Base-by-base conservation (phyloP, 2,113 vertebrate genomes). In the Salvelinus sp. region DNA sequence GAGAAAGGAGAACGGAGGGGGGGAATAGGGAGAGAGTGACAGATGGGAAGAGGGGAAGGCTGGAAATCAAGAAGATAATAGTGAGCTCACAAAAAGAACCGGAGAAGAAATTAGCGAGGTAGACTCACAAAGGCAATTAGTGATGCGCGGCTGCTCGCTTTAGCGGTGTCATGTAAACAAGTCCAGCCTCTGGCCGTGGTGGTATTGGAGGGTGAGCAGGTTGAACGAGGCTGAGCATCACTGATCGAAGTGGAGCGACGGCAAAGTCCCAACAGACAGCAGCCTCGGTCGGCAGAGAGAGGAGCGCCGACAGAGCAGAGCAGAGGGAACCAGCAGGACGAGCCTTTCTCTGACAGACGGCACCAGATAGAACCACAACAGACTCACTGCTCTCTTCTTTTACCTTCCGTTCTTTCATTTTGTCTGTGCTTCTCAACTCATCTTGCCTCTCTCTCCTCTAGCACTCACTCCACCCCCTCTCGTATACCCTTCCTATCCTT, bases 371-470 rank as follows among this genome's bases (percentile, higher is more conserved):
- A 28, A 47, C 76, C 80, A 38, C 78, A 74, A 79, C 79, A 62
- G 77, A 54, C 58, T 63, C 44, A 60, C n/a, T 28, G 16, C 23
- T 57, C 50, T 27, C 50, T 76, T 54, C 12, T 76, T 14, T n/a
- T 79, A 84, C 80, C 82, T 81, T 76, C 77, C 69, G 23, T 58
- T 80, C 84, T 76, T 84, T 84, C 78, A 79, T 89, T 84, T 80
- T 81, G 78, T 74, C 22, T 33, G 16, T 68, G 4, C 30, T 18
- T 18, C 28, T 33, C 27, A 16, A 3, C 74, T n/a, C 28, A 16
- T 44, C 60, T 62, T 10, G 27, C 10, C 44, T 23, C 30, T 79
- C 22, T 72, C 20, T 69, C 66, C 20, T 47, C 25, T 38, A 25
- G 73, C 38, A 38, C 6, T 38, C 44, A 33, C 60, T 72, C 48